These are phyloP conservation scores for Atta texana DNA, from an alignment of 1,140 invertebrate species.

Conservation along the genomic window DNA sequence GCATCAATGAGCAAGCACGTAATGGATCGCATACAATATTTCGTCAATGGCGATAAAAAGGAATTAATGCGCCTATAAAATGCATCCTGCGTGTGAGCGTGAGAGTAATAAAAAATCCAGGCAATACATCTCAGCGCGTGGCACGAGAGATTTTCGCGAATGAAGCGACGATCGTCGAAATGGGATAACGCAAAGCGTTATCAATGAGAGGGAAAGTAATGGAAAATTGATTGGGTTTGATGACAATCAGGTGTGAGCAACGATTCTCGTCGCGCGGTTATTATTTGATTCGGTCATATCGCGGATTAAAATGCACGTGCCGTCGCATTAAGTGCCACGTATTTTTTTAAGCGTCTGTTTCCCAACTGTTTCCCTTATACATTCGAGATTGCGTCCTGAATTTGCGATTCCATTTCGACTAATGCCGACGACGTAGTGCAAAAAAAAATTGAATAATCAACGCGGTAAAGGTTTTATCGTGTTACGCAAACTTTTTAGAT, in stretches of 20 bases:
- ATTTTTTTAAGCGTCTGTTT: constrained; percentile 6
- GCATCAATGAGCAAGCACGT: background rate
- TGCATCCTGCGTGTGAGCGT: background rate
- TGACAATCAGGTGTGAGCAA: constrained; percentile 52
- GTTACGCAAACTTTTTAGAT: constrained; percentile 35
- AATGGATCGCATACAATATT: background rate
- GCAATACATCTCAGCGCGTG: constrained; percentile 16
- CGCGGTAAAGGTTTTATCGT: constrained; percentile 14
- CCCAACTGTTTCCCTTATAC: background rate
- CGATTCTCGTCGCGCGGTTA: background rate
- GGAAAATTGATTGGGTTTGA: constrained; percentile 57
- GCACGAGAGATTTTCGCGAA: constrained; percentile 20
- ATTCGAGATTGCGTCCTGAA: background rate
- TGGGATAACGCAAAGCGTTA: constrained; percentile 35
- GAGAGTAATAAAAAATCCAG: constrained; percentile 27
- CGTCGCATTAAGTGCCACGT: constrained; percentile 16
- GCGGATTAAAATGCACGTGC: constrained; percentile 31
- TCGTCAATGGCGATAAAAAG: constrained; percentile 12
- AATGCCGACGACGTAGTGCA: background rate
- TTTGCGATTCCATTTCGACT: background rate
- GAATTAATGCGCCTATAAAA: constrained; percentile 32
- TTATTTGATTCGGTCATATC: constrained; percentile 39
- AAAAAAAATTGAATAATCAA: constrained; percentile 29
- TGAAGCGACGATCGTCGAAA: constrained; percentile 35
- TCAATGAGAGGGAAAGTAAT: constrained; percentile 60